These are phyloP conservation scores for Trichosurus vulpecula DNA, from an alignment of 2,797 vertebrate species.

Conservation along the genomic window DNA sequence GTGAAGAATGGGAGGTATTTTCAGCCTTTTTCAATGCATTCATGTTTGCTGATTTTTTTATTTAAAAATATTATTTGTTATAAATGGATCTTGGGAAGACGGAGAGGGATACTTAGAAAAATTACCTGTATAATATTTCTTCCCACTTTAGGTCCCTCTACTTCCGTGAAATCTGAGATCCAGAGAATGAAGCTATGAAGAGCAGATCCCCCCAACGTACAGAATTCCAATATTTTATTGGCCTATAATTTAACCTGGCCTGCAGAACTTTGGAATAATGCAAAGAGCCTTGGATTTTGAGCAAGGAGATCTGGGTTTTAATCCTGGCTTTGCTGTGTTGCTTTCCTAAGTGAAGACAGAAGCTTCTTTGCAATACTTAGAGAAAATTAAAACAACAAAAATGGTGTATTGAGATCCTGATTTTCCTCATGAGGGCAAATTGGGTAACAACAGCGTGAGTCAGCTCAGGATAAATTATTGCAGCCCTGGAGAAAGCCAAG, in stretches of 20 bases:
- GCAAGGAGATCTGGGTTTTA: neutral
- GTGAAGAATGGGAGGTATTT: neutral
- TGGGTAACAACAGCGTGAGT: neutral
- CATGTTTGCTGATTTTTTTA: neutral
- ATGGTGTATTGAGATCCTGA: neutral
- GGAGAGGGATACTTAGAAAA: neutral
- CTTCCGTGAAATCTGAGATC: neutral
- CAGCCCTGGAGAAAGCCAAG: neutral
- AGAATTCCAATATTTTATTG: neutral
- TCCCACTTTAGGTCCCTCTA: neutral
- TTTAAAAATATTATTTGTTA: neutral
- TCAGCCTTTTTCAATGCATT: neutral
- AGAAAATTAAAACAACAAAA: neutral
- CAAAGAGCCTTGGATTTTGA: neutral
- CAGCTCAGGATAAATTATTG: neutral
- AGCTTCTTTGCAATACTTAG: neutral
- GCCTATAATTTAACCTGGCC: neutral
- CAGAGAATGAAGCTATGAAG: neutral
- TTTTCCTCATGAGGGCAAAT: neutral
- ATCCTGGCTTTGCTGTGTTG: neutral
- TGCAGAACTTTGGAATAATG: neutral
- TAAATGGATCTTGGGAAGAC: neutral
- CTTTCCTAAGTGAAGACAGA: neutral
- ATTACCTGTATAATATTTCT: neutral
- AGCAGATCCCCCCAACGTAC: neutral